phyloP scores from a whole-genome alignment of 1,140 invertebrate species.

The Drosophila asahinai region DNA sequence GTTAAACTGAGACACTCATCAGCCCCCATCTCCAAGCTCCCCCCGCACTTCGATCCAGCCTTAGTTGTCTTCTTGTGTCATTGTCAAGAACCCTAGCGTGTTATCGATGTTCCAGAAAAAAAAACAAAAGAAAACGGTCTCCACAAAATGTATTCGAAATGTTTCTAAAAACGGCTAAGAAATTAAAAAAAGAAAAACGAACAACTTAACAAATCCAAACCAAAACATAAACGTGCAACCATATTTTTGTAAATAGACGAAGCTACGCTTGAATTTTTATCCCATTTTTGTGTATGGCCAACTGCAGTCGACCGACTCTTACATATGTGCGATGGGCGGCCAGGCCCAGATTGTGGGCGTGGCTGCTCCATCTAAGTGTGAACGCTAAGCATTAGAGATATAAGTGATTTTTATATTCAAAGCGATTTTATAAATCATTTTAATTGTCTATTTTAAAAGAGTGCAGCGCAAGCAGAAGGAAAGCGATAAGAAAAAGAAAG shows the following conservation, averaged over 20 bases:
- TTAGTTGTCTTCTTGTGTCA: conserved; percentile 39
- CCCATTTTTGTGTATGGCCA: conserved; percentile 65
- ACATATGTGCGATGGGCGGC: conserved; percentile 36
- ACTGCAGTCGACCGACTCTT: conserved; percentile 47
- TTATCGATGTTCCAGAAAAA: conserved; percentile 57
- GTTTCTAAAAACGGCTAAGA: conserved; percentile 55
- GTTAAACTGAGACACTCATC: conserved; percentile 70
- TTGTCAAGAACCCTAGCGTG: conserved; percentile 39
- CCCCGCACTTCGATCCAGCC: conserved; percentile 6
- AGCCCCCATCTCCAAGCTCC: background rate
- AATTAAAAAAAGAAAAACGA: conserved; percentile 41
- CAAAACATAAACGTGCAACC: conserved; percentile 49
- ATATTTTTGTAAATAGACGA: conserved; percentile 82
- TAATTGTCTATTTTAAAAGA: conserved; percentile 81
- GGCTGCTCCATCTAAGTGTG: conserved; percentile 66
- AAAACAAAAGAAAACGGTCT: conserved; percentile 31
- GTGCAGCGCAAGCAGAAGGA: conserved; percentile 35
- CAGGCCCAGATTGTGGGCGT: conserved; percentile 44
- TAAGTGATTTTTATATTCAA: conserved; percentile 82
- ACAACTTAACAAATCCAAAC: conserved; percentile 37
- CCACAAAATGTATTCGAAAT: conserved; percentile 63
- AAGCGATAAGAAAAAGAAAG: conserved; percentile 21
- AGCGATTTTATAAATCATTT: conserved; percentile 82
- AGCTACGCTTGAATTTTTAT: conserved; percentile 75
- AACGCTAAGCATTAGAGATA: conserved; percentile 78